Base-by-base conservation (phyloP, 2,113 vertebrate species). In the Tauraco erythrolophus region DNA sequence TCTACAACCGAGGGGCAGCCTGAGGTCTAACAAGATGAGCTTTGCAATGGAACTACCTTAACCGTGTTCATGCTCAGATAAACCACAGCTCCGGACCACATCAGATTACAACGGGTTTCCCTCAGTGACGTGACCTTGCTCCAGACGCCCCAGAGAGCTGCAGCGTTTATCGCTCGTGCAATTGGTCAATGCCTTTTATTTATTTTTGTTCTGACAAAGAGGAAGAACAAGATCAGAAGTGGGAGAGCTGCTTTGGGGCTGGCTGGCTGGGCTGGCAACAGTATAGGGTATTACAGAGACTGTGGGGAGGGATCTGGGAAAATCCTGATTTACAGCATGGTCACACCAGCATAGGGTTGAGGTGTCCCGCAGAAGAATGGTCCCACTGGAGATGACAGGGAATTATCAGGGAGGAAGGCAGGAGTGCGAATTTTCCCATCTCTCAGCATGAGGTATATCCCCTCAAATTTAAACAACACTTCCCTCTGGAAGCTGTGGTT, bases 31-130 rank as follows among this genome's bases (percentile, higher is more conserved):
- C 14, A 9, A 24, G 57, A 14, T 4, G 19, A 66, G 24, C 56
- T 43, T 54, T 83, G 48, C 54, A 61, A 11, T 19, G 19, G 35
- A 87, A 62, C 82, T 24, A 54, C 57, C 69, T 89, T 53, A 83
- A 88, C 17, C 21, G 43, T 4, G 2, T 19, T 19, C 0, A 2
- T 1, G 22, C 39, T 70, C 5, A 30, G 69, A n/a, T 41, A 50
- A 70, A 22, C 8, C 1, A 1, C 69, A 68, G 51, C 64, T 70
- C 62, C 65, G 64, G 81, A 51, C 23, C 31, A 35, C 43, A 25
- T 8, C 61, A 54, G 66, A 18, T 90, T 7, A 37, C 50, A 54
- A 7, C 0, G 1, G 31, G 28, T 46, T 28, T 48, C 64, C 74
- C 74, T 68, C 12, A 7, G 58, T 21, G 86, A 64, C 56, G 30